These are phyloP conservation scores for Xylocampa areola DNA, from an alignment of 2,888 invertebrate species.

Conservation along the genomic window DNA sequence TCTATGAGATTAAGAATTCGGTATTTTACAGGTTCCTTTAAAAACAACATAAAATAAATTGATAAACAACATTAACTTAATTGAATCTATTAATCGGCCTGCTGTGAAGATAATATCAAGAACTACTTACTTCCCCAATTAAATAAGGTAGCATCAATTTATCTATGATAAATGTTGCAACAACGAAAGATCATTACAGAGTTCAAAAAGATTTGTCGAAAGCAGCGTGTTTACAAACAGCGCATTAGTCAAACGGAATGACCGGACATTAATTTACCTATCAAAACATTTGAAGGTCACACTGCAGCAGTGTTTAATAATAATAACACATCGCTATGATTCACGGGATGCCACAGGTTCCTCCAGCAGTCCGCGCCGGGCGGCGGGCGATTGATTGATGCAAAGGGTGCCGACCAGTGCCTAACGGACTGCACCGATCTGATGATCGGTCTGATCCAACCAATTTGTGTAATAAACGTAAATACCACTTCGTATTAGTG, in stretches of 20 bases:
- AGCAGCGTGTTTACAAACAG: constrained; percentile 39
- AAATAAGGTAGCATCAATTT: constrained; percentile 31
- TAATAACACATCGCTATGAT: constrained; percentile 64
- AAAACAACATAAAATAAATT: constrained; percentile 30
- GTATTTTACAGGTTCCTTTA: constrained; percentile 27
- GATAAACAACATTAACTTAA: constrained; percentile 39
- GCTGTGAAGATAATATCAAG: constrained; percentile 22
- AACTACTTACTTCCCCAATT: constrained; percentile 14
- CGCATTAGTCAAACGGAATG: constrained; percentile 47
- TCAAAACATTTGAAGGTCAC: constrained; percentile 65
- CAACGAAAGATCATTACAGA: constrained; percentile 37
- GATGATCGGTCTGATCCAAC: constrained; percentile 46
- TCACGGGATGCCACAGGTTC: constrained; percentile 65
- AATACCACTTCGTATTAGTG: constrained; percentile 58
- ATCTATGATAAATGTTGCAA: constrained; percentile 29
- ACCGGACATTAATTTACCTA: constrained; percentile 62
- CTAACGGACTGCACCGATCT: constrained; percentile 45
- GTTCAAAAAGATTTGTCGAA: constrained; percentile 46
- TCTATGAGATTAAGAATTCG: constrained; percentile 7
- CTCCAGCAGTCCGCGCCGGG: constrained; percentile 34
- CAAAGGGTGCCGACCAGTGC: constrained; percentile 15
- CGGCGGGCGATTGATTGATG: constrained; percentile 59
- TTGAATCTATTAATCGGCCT: constrained; percentile 31
- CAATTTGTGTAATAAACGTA: constrained; percentile 68
- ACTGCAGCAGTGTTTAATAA: constrained; percentile 62